These are phyloP conservation scores for Chironomus tepperi DNA, from an alignment of 1,140 invertebrate species.

Conservation along the genomic window DNA sequence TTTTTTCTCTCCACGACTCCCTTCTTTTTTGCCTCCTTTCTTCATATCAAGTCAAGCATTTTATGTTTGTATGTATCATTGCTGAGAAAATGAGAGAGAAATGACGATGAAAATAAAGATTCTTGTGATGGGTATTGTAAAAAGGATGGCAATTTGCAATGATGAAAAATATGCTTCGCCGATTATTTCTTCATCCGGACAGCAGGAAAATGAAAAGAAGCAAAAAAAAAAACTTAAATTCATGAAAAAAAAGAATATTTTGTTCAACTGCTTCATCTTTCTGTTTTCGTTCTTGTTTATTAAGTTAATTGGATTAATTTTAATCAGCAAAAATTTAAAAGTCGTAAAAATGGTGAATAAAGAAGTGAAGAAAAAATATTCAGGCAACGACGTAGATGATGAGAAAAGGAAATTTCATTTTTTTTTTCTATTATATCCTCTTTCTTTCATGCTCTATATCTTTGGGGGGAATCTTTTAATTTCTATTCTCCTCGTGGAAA, in stretches of 20 bases:
- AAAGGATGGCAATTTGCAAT: slow-evolving; percentile 6
- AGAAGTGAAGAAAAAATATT: neutral
- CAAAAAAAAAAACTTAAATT: no score
- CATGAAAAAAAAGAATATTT: neutral
- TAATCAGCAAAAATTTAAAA: slow-evolving; percentile 23
- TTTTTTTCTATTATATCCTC: neutral
- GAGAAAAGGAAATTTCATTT: slow-evolving; percentile 6
- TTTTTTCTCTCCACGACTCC: no score
- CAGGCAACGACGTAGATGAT: neutral
- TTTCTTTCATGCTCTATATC: neutral
- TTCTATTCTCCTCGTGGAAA: neutral
- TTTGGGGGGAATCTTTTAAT: neutral
- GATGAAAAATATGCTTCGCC: slow-evolving; percentile 4
- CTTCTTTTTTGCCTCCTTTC: no score
- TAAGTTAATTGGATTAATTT: slow-evolving; percentile 8
- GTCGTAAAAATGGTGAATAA: slow-evolving; percentile 16
- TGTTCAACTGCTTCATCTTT: neutral
- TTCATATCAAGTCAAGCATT: no score
- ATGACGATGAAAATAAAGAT: no score
- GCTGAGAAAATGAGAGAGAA: no score
- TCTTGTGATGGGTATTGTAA: neutral
- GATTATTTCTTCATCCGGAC: neutral
- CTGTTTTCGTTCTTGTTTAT: slow-evolving; percentile 11
- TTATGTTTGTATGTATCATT: no score
- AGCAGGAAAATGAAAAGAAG: neutral